Conservation (phyloP, 2,888 invertebrate species). For the Leucophenga montana region DNA sequence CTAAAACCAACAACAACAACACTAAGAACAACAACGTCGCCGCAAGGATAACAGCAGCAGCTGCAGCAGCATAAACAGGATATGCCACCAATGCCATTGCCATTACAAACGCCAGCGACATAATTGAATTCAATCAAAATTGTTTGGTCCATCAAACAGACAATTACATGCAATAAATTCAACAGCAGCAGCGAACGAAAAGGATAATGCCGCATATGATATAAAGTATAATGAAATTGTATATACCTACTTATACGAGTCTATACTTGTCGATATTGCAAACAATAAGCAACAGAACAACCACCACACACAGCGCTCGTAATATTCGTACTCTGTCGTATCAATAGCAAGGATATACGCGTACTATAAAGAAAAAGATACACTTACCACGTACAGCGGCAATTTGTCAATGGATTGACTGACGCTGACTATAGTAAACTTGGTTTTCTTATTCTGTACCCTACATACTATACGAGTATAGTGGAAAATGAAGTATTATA, state of each 20-base stretch:
- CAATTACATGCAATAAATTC: constrained; percentile 67
- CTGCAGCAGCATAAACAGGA: background rate
- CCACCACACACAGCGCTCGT: constrained; percentile 26
- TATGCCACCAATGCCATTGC: background rate
- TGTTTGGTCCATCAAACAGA: constrained; percentile 70
- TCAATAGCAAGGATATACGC: background rate
- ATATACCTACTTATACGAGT: constrained; percentile 29
- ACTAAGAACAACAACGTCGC: constrained; percentile 31
- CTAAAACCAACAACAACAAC: constrained; percentile 57
- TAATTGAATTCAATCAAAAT: constrained; percentile 71
- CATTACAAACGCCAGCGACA: constrained; percentile 37
- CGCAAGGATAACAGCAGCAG: constrained; percentile 9
- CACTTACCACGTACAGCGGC: constrained; percentile 56
- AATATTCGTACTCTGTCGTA: constrained; percentile 1
- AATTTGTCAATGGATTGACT: constrained; percentile 61
- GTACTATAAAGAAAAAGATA: background rate
- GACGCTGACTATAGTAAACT: constrained; percentile 45
- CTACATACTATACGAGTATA: constrained; percentile 9
- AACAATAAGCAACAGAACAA: constrained; percentile 25
- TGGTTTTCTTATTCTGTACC: no score
- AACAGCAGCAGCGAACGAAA: constrained; percentile 25
- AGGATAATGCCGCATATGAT: constrained; percentile 1
- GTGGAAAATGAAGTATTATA: no score
- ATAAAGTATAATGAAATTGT: constrained; percentile 39
- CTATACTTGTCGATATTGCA: constrained; percentile 52